A percentile compares a stretch with the other conserved stretches of the same genome.
phyloP scores from a whole-genome alignment of 2,113 vertebrate genomes.

The Zosterops japonicus region DNA sequence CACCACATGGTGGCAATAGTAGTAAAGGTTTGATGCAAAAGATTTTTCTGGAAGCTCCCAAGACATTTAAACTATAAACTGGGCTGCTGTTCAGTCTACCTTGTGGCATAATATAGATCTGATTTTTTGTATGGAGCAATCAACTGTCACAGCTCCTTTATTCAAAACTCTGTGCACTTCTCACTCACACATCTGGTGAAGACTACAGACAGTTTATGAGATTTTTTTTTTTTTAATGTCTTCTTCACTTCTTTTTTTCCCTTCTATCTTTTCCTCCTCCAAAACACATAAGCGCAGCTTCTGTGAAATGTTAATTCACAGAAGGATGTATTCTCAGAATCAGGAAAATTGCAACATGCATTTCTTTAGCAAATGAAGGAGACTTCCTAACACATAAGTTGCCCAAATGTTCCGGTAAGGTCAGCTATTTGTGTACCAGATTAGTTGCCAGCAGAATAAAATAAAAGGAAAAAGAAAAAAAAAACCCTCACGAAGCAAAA shows the following conservation, averaged over 20 bases:
- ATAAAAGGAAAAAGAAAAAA: too few species aligned
- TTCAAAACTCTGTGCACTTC: background rate
- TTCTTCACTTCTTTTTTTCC: background rate
- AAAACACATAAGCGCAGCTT: constrained; percentile 39
- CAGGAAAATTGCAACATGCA: constrained; percentile 13
- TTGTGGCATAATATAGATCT: constrained; percentile 16
- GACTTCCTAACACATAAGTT: background rate
- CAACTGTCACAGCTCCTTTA: background rate
- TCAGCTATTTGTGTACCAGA: constrained; percentile 23
- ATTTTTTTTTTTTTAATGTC: background rate
- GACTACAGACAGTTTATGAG: background rate
- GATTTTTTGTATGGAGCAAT: background rate
- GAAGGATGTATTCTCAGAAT: constrained; percentile 48
- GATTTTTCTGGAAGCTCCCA: constrained; percentile 72
- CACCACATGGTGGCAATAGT: constrained; percentile 69
- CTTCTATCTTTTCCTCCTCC: constrained; percentile 8
- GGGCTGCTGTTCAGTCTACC: constrained; percentile 23
- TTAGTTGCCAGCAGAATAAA: background rate
- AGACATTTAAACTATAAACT: background rate
- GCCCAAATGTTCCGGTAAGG: constrained; percentile 40
- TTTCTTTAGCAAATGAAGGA: constrained; percentile 6
- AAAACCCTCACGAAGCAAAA: background rate
- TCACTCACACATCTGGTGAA: background rate
- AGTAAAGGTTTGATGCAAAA: constrained; percentile 46
- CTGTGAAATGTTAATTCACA: constrained; percentile 56